Conservation (phyloP, 2,797 vertebrate genomes). For the Clamator glandarius region DNA sequence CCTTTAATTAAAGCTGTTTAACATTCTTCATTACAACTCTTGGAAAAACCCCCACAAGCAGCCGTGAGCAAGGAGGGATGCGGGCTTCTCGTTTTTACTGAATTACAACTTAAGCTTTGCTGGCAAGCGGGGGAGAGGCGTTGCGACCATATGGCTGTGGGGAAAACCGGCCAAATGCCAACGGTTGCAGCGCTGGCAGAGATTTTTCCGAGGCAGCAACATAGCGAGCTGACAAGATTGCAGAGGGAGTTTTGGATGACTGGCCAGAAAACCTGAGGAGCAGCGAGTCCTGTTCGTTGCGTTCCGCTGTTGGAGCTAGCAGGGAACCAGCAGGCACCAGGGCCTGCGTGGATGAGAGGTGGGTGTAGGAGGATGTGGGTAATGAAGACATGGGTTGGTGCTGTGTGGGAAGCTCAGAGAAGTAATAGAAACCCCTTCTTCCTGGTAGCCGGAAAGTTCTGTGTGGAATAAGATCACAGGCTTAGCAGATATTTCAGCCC, state of each 20-base stretch:
- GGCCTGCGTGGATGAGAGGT: not conserved
- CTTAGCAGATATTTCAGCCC: slow-evolving; percentile 9
- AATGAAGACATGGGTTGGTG: not conserved
- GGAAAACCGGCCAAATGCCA: slow-evolving; percentile 21
- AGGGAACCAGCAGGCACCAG: not conserved
- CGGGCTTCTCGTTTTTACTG: not conserved
- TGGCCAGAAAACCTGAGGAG: not conserved
- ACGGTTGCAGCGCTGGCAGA: not conserved
- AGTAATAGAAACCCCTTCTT: slow-evolving; percentile 22
- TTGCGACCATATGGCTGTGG: slow-evolving; percentile 25
- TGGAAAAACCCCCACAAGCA: slow-evolving; percentile 62
- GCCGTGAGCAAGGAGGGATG: slow-evolving; percentile 17
- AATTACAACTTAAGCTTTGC: slow-evolving; percentile 26
- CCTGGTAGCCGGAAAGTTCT: slow-evolving; percentile 17
- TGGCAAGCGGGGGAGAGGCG: slow-evolving; percentile 22
- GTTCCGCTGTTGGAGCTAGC: not conserved
- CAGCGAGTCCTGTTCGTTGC: not conserved
- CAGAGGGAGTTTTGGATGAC: not conserved
- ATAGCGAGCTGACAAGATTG: not conserved
- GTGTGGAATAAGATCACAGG: slow-evolving; percentile 9
- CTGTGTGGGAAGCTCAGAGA: not conserved
- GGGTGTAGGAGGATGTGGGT: not conserved
- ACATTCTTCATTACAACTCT: slow-evolving; percentile 58
- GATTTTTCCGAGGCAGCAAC: slow-evolving; percentile 7
- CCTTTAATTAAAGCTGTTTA: slow-evolving; percentile 72